A percentile compares a stretch with the other conserved stretches of the same genome.
These are phyloP conservation scores for Falco columbarius DNA, from an alignment of 2,797 vertebrate genomes.

Conservation along the genomic window DNA sequence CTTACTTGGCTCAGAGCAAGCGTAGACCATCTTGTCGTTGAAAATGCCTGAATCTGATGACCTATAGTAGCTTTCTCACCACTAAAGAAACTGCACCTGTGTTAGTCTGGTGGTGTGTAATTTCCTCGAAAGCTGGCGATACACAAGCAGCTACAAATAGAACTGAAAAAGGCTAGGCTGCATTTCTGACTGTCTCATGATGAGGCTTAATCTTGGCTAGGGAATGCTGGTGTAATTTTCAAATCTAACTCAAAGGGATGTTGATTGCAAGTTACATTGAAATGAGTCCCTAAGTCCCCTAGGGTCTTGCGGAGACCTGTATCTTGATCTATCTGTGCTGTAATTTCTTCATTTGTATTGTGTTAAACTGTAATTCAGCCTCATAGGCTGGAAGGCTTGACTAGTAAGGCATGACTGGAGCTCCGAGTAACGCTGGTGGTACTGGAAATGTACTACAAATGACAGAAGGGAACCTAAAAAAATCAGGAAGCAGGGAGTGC, in stretches of 20 bases:
- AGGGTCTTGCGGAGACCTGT: background rate
- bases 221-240: background rate
- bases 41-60: background rate
- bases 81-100: background rate
- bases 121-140: background rate
- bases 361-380: background rate
- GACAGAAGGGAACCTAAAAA: background rate
- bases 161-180: background rate
- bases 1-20: background rate
- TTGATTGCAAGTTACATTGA: background rate
- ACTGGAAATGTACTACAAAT: background rate
- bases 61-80: background rate
- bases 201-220: background rate
- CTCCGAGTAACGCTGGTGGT: background rate
- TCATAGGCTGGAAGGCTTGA: background rate
- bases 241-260: background rate
- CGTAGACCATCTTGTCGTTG: accelerated
- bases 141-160: background rate
- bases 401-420: background rate
- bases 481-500: background rate
- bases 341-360: background rate
- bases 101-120: background rate
- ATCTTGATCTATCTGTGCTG: background rate
- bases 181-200: background rate
- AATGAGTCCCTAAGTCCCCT: background rate